Base-by-base conservation (phyloP, 2,888 invertebrate genomes). In the Nemoura dubitans region DNA sequence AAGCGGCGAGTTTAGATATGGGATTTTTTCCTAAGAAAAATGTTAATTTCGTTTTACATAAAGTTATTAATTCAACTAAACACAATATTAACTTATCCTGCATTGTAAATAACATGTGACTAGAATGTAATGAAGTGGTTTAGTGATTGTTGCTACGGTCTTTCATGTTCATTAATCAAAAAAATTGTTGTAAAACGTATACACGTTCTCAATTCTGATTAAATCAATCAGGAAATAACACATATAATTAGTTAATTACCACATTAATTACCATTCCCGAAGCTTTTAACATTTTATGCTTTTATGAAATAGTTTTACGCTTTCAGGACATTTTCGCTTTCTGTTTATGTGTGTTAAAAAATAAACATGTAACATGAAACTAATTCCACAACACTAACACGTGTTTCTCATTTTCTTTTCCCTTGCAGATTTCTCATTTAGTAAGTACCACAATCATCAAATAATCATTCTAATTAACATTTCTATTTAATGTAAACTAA, bases 361-460 rank as follows among this genome's bases (percentile, higher is more conserved):
- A n/a, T 27, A 78, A 26, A 78, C 78, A 78, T 78, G 78, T 27
- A n/a, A 78, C 26, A 1, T 78, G 78, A 21, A 27, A 28, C 78
- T 25, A 27, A 27, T 26, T 78, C 14, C 78, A 78, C 83, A 87
- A 43, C 28, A 86, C 87, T 88, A 88, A 88, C 86, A 76, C n/a
- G 36, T 76, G 76, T 86, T 80, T 87, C 76, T 87, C 29, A 77
- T 88, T 81, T 88, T 21, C n/a, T n/a, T 86, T 83, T 88, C 87
- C 84, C 59, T 88, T 86, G 76, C 87, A 88, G 88, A 88, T 88
- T 86, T 88, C 88, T 42, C 88, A 88, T 80, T 88, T 88, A 81
- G 88, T 88, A 88, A 88, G 88, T 88, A 88, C 86, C 78, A 36
- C 83, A 81, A 86, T 59, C 27, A 76, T 43, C 28, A 27, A 59